Percentiles rank a stretch among this genome's conserved stretches.
phyloP scores from a whole-genome alignment of 2,888 invertebrate species.

The Xylophagus ater region DNA sequence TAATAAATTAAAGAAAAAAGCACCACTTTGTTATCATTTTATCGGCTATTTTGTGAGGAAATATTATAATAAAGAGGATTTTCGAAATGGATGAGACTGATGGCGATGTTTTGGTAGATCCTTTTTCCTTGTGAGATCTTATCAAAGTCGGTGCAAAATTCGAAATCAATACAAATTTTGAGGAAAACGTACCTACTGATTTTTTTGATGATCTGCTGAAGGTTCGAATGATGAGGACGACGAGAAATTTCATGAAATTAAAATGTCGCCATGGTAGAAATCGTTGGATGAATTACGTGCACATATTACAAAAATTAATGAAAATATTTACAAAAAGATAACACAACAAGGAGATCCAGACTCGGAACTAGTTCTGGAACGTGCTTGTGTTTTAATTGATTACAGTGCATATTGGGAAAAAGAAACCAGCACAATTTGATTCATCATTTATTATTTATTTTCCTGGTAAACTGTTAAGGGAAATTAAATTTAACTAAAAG shows the following conservation, averaged over 20 bases:
- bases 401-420: slow-evolving; percentile 37
- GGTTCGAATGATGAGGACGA: slow-evolving; percentile 24
- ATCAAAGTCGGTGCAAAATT: slow-evolving; percentile 28
- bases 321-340: slow-evolving; percentile 27
- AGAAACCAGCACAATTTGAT: slow-evolving; percentile 33
- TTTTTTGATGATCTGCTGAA: slow-evolving; percentile 21
- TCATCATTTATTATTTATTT: slow-evolving; percentile 35
- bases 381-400: slow-evolving; percentile 30
- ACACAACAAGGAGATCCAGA: slow-evolving; percentile 20
- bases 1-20: no score
- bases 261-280: slow-evolving; percentile 33
- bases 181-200: slow-evolving; percentile 22
- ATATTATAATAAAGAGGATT: no score
- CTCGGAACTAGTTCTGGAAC: slow-evolving; percentile 24
- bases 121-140: no score
- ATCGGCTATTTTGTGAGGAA: no score
- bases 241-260: slow-evolving; percentile 12
- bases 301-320: slow-evolving; percentile 27
- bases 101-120: no score
- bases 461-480: no score
- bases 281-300: slow-evolving; percentile 29
- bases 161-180: slow-evolving; percentile 29
- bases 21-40: no score
- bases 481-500: no score
- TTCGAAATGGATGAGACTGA: no score